phyloP scores from a whole-genome alignment of 2,113 vertebrate species.

The Sclerurus mexicanus region DNA sequence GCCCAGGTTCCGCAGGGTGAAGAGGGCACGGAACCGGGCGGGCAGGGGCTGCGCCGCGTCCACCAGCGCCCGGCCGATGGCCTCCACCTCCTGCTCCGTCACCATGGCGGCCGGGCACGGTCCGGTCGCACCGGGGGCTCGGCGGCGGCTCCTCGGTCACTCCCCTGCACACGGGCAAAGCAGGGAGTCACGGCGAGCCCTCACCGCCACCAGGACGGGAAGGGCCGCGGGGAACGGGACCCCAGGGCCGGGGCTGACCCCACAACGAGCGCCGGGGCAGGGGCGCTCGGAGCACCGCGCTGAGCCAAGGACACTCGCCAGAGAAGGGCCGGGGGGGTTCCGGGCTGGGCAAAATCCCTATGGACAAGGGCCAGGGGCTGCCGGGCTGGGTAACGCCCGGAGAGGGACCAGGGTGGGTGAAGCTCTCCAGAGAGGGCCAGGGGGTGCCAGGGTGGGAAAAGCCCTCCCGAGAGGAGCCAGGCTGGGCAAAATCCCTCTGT shows the following conservation, averaged over 20 bases:
- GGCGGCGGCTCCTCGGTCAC: not conserved
- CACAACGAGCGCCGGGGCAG: not conserved
- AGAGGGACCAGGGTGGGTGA: not conserved
- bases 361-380: not conserved
- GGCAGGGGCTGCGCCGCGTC: slow-evolving; percentile 76
- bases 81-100: slow-evolving; percentile 69
- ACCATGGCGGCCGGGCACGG: slow-evolving; percentile 1
- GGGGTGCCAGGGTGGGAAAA: not conserved
- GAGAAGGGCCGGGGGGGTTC: not conserved
- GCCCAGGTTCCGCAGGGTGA: slow-evolving; percentile 88
- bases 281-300: too few relatives aligned
- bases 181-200: not conserved
- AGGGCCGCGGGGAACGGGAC: not conserved
- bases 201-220: not conserved
- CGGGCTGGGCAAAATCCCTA: not conserved
- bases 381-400: not conserved
- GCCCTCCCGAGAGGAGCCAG: not conserved
- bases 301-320: too few relatives aligned
- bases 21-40: slow-evolving; percentile 89
- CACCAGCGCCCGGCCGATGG: slow-evolving; percentile 78
- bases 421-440: not conserved
- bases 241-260: too few relatives aligned
- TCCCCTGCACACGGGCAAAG: not conserved
- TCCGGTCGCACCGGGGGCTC: not conserved
- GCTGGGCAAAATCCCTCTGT: not conserved